Conservation (phyloP, 2,113 vertebrate species). For the Zosterops borbonicus region DNA sequence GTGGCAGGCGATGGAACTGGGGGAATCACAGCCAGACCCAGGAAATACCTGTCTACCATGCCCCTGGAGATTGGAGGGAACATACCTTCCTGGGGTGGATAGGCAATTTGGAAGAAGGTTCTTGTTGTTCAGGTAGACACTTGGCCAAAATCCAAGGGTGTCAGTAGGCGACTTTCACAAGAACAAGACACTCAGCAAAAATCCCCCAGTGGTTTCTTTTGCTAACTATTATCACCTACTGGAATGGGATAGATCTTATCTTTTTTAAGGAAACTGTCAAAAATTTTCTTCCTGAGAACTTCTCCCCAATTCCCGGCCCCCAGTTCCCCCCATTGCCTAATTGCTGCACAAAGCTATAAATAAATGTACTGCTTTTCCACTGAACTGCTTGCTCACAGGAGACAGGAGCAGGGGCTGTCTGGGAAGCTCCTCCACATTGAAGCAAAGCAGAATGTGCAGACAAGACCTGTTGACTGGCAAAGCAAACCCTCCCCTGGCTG, state of each 20-base stretch:
- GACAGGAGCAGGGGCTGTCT: background rate
- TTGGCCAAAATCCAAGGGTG: conserved; percentile 30
- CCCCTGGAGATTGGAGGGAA: background rate
- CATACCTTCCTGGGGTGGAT: background rate
- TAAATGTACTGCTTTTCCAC: background rate
- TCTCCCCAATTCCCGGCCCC: background rate
- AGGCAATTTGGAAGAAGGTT: conserved; percentile 1
- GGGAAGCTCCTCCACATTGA: background rate
- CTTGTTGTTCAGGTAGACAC: background rate
- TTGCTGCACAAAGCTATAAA: background rate
- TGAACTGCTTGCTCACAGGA: background rate
- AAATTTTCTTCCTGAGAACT: background rate
- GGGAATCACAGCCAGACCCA: conserved; percentile 22
- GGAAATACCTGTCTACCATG: conserved; percentile 25
- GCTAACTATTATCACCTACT: background rate
- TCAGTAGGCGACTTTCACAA: conserved; percentile 11
- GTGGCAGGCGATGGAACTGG: background rate
- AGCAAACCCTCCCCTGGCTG: background rate
- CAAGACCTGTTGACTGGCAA: background rate
- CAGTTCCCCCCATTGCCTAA: background rate
- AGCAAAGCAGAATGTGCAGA: background rate
- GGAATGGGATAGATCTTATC: conserved; percentile 1
- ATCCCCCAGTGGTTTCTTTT: background rate
- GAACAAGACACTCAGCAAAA: background rate
- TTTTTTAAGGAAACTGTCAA: conserved; percentile 12